Conservation (phyloP, 2,888 invertebrate species). For the Conops quadrifasciatus region DNA sequence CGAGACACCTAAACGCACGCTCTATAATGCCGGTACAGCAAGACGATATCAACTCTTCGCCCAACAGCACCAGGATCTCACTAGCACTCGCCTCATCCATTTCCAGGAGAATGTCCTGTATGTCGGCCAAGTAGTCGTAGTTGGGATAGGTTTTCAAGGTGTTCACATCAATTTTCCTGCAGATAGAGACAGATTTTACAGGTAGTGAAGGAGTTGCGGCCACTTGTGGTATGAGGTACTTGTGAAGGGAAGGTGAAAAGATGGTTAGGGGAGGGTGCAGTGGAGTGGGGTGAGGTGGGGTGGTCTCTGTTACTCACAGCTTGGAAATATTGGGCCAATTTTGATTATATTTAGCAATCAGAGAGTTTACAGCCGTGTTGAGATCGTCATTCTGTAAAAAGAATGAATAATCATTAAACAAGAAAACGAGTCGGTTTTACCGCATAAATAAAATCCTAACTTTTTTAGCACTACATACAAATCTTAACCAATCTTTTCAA, state of each 20-base stretch:
- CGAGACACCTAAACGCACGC: slow-evolving; percentile 83
- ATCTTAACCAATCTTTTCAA: background rate
- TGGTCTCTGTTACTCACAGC: slow-evolving; percentile 53
- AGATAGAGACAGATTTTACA: no score
- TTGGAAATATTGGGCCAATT: slow-evolving; percentile 64
- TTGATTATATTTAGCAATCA: slow-evolving; percentile 72
- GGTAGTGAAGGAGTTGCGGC: no score
- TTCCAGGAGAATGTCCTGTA: slow-evolving; percentile 62
- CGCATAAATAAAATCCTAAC: no score
- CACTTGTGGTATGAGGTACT: no score
- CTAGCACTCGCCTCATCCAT: slow-evolving; percentile 67
- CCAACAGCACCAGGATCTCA: slow-evolving; percentile 77
- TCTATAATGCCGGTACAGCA: slow-evolving; percentile 79
- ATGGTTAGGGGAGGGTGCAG: no score
- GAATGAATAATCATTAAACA: no score
- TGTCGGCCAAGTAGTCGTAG: slow-evolving; percentile 64
- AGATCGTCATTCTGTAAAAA: slow-evolving; percentile 71
- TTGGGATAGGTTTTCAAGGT: slow-evolving; percentile 61
- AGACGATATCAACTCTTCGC: slow-evolving; percentile 79
- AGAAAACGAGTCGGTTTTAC: no score
- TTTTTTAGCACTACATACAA: no score
- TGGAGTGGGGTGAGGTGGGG: no score
- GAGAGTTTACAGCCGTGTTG: slow-evolving; percentile 73
- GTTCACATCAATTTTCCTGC: slow-evolving; percentile 61
- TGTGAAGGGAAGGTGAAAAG: background rate